A percentile compares a stretch with the other conserved stretches of the same genome.
Conservation (phyloP, 2,113 vertebrate genomes). For the Lepus americanus region DNA sequence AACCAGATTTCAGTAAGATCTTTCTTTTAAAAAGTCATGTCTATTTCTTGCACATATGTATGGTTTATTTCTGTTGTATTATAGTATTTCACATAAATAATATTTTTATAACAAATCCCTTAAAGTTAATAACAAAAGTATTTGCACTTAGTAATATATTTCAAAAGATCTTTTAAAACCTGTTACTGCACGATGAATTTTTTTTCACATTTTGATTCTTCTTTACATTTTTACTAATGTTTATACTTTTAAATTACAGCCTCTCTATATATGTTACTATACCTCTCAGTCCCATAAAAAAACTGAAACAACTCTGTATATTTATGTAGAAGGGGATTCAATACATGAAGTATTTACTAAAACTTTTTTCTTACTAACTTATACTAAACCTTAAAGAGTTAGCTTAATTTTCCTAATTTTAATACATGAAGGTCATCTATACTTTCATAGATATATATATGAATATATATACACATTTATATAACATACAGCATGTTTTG, state of each 20-base stretch:
- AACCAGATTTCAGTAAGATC: background rate
- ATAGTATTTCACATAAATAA: background rate
- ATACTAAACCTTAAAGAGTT: background rate
- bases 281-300: background rate
- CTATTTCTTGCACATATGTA: background rate
- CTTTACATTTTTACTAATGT: background rate
- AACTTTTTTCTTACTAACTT: background rate
- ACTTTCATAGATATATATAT: background rate
- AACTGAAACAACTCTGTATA: background rate
- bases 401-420: background rate
- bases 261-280: background rate
- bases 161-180: background rate
- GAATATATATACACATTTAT: background rate
- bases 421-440: background rate
- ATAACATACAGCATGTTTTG: too few relatives aligned
- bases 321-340: background rate
- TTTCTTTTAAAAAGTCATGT: slow-evolving; percentile 3
- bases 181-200: background rate
- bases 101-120: background rate
- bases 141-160: slow-evolving; percentile 39
- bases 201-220: background rate
- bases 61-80: background rate
- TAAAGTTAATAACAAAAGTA: background rate
- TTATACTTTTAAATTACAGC: background rate
- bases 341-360: background rate